Base-by-base conservation (phyloP, 2,797 vertebrate genomes). In the Decapterus maruadsi region DNA sequence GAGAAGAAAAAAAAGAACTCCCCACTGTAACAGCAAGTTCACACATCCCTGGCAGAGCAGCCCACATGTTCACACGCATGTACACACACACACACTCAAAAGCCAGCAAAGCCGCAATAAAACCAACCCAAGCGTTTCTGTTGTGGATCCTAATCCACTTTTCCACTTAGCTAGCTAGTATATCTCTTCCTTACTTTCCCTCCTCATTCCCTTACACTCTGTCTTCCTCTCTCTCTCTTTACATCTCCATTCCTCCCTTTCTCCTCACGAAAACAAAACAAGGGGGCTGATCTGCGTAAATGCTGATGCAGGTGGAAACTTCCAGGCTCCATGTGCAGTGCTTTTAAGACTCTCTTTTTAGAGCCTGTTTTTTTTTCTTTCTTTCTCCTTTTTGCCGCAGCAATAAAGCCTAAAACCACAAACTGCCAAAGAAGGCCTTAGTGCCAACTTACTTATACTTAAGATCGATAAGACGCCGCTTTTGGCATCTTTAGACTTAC, bases 121-220 rank as follows among this genome's bases (percentile, higher is more conserved):
- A 89, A 90, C 85, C 80, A 78, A 90, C 80, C 78, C 80, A 82
- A 90, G 89, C 84, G 48, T 88, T 90, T 90, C 89, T 91, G 87
- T 86, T 86, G 88, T 85, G 87, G 88, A 90, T 84, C 84, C 80
- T 92, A 90, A 93, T 93, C 91, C 89, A 90, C 83, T 93, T 93
- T 93, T 83, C 89, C 89, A 92, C 90, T 91, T 85, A 89, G 89
- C 82, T 50, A 46, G 83, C 85, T 58, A 61, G 76, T 89, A 66
- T 89, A 85, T 85, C 77, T 83, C 84, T 56, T 81, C 58, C 72
- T 80, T 68, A 71, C 61, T 75, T 45, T 8, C 53, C 36, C 45
- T 51, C 43, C 61, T 56, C 81, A 31, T 65, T 64, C 72, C 16
- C 60, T 63, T 51, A 26, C 4, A 57, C 29, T 57, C 66, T 31